A percentile compares a stretch with the other conserved stretches of the same genome.
Conservation (phyloP, 2,797 vertebrate species). For the Semotilus atromaculatus region DNA sequence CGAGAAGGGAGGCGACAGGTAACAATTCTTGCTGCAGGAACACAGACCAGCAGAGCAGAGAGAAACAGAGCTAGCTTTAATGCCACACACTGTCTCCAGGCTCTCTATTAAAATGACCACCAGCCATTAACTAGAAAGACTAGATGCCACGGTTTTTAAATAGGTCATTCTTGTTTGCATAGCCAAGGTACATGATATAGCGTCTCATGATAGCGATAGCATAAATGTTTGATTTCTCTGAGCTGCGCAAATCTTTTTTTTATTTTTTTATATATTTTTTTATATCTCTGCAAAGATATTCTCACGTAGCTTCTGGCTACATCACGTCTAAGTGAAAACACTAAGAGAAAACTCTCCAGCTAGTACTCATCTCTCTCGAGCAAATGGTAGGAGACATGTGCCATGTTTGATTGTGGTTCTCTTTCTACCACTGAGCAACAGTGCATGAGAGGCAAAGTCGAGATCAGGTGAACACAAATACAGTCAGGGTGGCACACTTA, state of each 20-base stretch:
- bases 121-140: constrained; percentile 53
- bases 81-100: constrained; percentile 50
- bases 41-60: constrained; percentile 55
- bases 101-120: constrained; percentile 59
- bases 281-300: background rate
- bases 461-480: constrained; percentile 62
- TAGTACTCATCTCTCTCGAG: constrained; percentile 32
- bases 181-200: constrained; percentile 37
- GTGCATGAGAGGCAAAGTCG: constrained; percentile 37
- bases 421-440: constrained; percentile 33
- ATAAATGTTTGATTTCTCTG: constrained; percentile 51
- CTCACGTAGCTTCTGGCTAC: constrained; percentile 21
- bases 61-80: constrained; percentile 55
- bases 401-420: constrained; percentile 53
- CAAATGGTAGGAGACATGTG: constrained; percentile 55
- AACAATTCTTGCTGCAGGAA: constrained; percentile 60
- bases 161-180: constrained; percentile 53
- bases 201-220: constrained; percentile 10
- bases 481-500: constrained; percentile 58
- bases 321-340: constrained; percentile 41
- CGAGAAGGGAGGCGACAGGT: constrained; percentile 58
- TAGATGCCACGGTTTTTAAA: constrained; percentile 26
- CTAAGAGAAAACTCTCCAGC: constrained; percentile 33
- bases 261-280: background rate
- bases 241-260: background rate